phyloP scores from a whole-genome alignment of 2,113 vertebrate genomes.

The Rhinopomastus cyanomelas region DNA sequence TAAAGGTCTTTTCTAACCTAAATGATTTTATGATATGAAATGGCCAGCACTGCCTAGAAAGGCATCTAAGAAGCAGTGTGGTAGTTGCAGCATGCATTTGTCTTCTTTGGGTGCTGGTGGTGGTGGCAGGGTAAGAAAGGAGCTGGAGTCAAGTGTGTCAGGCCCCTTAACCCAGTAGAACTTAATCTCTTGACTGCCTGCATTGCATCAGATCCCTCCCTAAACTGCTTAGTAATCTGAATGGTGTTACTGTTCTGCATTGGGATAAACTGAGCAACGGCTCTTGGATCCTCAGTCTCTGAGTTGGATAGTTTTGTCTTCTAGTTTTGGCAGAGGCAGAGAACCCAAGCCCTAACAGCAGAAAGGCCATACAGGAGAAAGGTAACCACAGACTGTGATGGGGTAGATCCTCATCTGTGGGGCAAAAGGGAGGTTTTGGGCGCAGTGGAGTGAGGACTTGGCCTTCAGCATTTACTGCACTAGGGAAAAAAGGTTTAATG shows the following conservation, averaged over 20 bases:
- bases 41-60: background rate
- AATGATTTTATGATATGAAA: too few relatives aligned
- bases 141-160: background rate
- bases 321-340: background rate
- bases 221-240: background rate
- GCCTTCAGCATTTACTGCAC: background rate
- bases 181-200: background rate
- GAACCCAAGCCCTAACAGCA: background rate
- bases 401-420: background rate
- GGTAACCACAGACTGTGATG: background rate
- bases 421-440: background rate
- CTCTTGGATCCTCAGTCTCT: fast-evolving
- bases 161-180: background rate
- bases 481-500: background rate
- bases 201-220: background rate
- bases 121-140: background rate
- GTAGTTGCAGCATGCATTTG: fast-evolving
- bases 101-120: background rate
- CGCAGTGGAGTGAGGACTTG: fast-evolving
- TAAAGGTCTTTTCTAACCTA: too few relatives aligned
- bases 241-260: background rate
- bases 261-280: background rate
- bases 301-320: background rate
- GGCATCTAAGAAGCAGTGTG: fast-evolving
- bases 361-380: background rate